Conservation (phyloP, 2,888 invertebrate genomes). For the Liopterus haemorrhoidalis region DNA sequence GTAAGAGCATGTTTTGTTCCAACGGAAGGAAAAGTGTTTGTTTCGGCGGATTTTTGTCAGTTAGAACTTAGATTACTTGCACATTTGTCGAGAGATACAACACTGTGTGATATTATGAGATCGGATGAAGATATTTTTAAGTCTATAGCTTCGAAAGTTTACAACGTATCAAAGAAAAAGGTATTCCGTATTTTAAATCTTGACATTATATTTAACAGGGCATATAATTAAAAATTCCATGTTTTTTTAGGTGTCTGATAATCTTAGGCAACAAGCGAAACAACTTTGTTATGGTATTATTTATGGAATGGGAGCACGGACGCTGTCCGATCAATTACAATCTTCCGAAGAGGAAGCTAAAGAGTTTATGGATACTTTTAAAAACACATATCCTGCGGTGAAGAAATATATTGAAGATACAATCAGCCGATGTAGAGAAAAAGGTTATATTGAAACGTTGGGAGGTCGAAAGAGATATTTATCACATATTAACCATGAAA, state of each 20-base stretch:
- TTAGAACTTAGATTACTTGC: constrained; percentile 89
- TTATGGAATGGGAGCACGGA: constrained; percentile 89
- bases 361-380: constrained; percentile 74
- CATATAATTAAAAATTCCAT: constrained; percentile 9
- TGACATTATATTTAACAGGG: constrained; percentile 6
- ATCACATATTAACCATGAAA: constrained; percentile 62
- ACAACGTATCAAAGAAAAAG: constrained; percentile 56
- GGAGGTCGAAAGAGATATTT: constrained; percentile 72
- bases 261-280: constrained; percentile 79
- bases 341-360: constrained; percentile 74
- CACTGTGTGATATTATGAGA: constrained; percentile 61
- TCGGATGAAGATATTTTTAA: constrained; percentile 72
- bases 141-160: constrained; percentile 81
- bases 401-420: constrained; percentile 54
- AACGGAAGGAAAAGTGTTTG: constrained; percentile 53
- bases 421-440: constrained; percentile 55
- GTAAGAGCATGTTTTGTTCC: constrained; percentile 67
- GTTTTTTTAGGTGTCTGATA: constrained; percentile 58
- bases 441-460: constrained; percentile 80
- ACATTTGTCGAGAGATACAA: constrained; percentile 75
- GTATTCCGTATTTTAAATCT: constrained; percentile 44
- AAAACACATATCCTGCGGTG: constrained; percentile 68
- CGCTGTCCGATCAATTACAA: constrained; percentile 72
- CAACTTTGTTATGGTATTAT: constrained; percentile 94
- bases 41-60: constrained; percentile 96